Percentiles rank a stretch among this genome's conserved stretches.
Conservation (phyloP, 2,797 vertebrate genomes). For the Serranus cabrilla region DNA sequence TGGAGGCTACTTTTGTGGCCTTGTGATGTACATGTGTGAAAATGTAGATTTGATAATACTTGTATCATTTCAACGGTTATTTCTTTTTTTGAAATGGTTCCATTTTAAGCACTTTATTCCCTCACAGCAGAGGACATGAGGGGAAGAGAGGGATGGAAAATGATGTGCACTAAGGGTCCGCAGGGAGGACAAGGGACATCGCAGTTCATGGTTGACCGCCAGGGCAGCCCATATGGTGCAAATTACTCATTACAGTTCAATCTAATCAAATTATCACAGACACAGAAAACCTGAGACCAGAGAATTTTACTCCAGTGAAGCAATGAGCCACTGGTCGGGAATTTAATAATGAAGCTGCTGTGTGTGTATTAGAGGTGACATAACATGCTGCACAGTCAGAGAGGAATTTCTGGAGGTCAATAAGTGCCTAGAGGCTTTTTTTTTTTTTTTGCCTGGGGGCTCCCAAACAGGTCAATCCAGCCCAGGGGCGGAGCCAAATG, state of each 20-base stretch:
- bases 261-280: background rate
- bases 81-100: background rate
- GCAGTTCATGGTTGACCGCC: conserved; percentile 4
- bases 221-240: conserved; percentile 17
- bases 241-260: conserved; percentile 29
- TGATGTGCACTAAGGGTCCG: conserved; percentile 5
- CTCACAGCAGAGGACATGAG: conserved; percentile 6
- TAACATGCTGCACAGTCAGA: background rate
- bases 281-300: conserved; percentile 4
- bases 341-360: conserved; percentile 2
- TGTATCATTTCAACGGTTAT: background rate
- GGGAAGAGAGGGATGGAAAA: background rate
- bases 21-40: background rate
- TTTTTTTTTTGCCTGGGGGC: background rate
- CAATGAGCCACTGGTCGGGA: background rate
- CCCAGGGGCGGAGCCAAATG: background rate
- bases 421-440: background rate
- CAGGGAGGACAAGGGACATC: background rate
- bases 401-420: conserved; percentile 15
- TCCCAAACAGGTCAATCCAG: background rate
- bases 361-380: background rate
- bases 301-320: background rate
- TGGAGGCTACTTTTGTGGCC: background rate
- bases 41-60: background rate
- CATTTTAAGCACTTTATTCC: background rate